phyloP scores from a whole-genome alignment of 2,888 invertebrate species.

The Polydesmus complanatus region DNA sequence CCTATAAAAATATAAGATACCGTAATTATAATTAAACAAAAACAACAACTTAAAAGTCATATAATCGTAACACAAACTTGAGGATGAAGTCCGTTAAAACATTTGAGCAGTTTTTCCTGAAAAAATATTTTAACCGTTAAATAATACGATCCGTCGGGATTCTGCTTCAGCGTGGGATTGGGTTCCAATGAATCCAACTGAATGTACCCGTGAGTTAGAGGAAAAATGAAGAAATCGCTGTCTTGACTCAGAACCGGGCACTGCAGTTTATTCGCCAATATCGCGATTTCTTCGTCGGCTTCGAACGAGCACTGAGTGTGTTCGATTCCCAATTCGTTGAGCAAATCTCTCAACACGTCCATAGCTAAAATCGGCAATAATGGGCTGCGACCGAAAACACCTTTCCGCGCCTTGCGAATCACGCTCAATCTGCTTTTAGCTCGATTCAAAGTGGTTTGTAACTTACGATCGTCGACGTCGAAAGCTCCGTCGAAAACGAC shows the following conservation, averaged over 20 bases:
- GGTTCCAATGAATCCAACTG: constrained; percentile 41
- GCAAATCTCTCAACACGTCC: constrained; percentile 57
- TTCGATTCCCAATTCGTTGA: constrained; percentile 48
- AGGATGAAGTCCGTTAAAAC: constrained; percentile 49
- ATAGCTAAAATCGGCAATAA: constrained; percentile 62
- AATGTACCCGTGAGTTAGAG: constrained; percentile 55
- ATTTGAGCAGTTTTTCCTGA: constrained; percentile 50
- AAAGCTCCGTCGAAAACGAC: constrained; percentile 60
- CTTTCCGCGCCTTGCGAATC: constrained; percentile 34
- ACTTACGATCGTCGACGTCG: constrained; percentile 46
- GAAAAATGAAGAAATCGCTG: constrained; percentile 85
- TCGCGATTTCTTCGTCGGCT: constrained; percentile 77
- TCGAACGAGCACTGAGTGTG: constrained; percentile 62
- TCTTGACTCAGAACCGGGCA: constrained; percentile 85
- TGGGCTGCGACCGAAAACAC: constrained; percentile 33
- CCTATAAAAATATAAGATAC: background rate
- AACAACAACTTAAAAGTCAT: too few relatives aligned
- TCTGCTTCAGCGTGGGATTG: background rate
- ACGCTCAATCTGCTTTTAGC: constrained; percentile 21
- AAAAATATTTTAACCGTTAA: constrained; percentile 57
- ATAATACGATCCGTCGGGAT: constrained; percentile 24
- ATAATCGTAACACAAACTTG: too few relatives aligned
- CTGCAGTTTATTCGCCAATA: constrained; percentile 55
- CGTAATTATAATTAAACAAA: too few relatives aligned
- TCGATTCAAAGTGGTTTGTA: constrained; percentile 42